Evolutionary conservation across 2,888 invertebrate genomes (phyloP).

Genomic region (Cephus pygmeus): DNA sequence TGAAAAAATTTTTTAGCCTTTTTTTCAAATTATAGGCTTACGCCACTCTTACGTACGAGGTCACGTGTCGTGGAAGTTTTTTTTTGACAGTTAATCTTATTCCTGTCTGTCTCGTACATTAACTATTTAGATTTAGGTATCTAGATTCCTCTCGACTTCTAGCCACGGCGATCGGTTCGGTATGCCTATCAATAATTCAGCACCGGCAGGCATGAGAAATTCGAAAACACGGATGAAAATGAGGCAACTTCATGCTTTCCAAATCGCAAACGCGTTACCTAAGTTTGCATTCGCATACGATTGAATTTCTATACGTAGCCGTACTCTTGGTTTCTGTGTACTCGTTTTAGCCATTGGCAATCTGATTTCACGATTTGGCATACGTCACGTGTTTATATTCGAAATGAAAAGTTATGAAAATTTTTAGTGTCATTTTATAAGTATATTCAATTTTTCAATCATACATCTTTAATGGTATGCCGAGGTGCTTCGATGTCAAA

Average conservation of each 20-base stretch:
- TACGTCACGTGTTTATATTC: background rate
- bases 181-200: slow-evolving; percentile 50
- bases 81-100: background rate
- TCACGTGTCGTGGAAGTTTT: background rate
- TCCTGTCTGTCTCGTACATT: background rate
- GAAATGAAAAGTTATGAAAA: background rate
- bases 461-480: background rate
- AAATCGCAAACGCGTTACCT: slow-evolving; percentile 29
- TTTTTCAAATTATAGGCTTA: background rate
- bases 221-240: slow-evolving; percentile 41
- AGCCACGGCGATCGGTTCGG: slow-evolving; percentile 16
- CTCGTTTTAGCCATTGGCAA: background rate
- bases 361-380: background rate
- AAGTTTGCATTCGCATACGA: slow-evolving; percentile 24
- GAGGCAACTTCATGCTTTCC: slow-evolving; percentile 13
- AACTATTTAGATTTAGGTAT: slow-evolving; percentile 4
- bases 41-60: background rate
- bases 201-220: slow-evolving; percentile 28
- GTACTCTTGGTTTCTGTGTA: background rate
- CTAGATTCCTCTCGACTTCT: slow-evolving; percentile 17
- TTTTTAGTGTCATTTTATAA: background rate
- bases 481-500: background rate
- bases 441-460: background rate
- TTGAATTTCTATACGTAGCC: slow-evolving; percentile 31
- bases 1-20: background rate